These are phyloP conservation scores for Rhincodon typus DNA, from an alignment of 2,797 vertebrate genomes.

Conservation along the genomic window DNA sequence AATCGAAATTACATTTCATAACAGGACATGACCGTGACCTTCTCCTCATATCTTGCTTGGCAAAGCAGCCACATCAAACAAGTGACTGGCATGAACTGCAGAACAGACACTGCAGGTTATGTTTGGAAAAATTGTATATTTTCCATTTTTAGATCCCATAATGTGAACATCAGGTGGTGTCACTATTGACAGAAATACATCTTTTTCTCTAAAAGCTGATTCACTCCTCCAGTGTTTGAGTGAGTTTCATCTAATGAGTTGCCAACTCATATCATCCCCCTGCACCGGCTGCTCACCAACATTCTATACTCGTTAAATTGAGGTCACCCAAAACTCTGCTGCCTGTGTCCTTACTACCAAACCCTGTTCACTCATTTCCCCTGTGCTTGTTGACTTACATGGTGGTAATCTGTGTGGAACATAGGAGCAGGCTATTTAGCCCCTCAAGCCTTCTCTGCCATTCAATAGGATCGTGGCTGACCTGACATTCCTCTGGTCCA, in stretches of 20 bases:
- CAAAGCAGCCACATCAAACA: constrained; percentile 1
- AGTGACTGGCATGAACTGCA: background rate
- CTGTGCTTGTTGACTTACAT: too few species aligned
- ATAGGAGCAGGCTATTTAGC: too few species aligned
- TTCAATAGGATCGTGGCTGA: too few species aligned
- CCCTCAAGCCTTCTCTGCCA: too few species aligned
- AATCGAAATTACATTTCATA: background rate
- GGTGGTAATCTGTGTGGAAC: too few species aligned
- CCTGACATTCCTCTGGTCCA: too few species aligned
- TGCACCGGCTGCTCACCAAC: background rate
- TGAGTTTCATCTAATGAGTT: background rate
- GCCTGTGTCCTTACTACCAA: too few species aligned
- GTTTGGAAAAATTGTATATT: background rate
- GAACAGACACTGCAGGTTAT: background rate
- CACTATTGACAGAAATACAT: background rate
- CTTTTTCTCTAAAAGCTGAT: background rate
- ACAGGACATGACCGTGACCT: background rate
- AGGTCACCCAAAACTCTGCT: too few species aligned
- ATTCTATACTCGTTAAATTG: background rate
- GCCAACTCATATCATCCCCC: background rate
- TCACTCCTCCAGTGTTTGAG: background rate
- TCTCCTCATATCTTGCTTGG: background rate
- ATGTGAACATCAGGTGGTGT: background rate
- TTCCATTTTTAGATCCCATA: background rate
- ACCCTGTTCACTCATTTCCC: background rate